Evolutionary conservation across 2,888 invertebrate species (phyloP).

Genomic region (Amphipoea oculea): DNA sequence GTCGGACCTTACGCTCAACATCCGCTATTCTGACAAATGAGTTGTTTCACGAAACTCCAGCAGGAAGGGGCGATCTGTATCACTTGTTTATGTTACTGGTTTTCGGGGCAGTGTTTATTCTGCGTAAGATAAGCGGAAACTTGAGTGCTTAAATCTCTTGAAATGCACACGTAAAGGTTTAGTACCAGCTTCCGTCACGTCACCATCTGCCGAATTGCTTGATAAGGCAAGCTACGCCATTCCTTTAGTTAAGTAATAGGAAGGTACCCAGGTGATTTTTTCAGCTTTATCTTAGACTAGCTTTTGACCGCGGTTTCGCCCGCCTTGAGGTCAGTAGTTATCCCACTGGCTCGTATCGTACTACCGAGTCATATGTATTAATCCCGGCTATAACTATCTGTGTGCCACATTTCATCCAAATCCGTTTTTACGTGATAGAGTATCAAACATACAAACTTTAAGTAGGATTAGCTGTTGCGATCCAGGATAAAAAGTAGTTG

Average conservation of each 20-base stretch:
- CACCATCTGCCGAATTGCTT: constrained; percentile 20
- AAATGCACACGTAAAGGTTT: constrained; percentile 37
- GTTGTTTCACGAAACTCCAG: constrained; percentile 29
- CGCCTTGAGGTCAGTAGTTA: neutral
- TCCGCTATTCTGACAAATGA: constrained; percentile 31
- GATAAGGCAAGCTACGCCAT: constrained; percentile 1
- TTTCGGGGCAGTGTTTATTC: constrained; percentile 53
- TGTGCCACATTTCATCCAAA: too few species aligned
- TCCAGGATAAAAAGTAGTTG: too few species aligned
- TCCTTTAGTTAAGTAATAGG: neutral
- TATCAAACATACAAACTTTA: too few species aligned
- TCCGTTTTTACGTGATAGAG: too few species aligned
- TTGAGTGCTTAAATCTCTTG: neutral
- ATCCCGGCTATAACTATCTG: too few species aligned
- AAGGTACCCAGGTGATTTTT: neutral
- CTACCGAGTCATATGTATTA: neutral
- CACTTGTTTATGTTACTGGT: constrained; percentile 23
- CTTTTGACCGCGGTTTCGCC: neutral
- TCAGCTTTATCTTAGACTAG: neutral
- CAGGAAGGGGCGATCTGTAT: constrained; percentile 30
- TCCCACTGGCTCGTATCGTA: neutral
- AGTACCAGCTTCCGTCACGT: constrained; percentile 25
- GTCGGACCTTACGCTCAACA: constrained; percentile 2
- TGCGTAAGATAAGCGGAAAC: constrained; percentile 44
- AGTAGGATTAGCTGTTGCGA: too few species aligned